Evolutionary conservation across 2,888 invertebrate species (phyloP).

Genomic region (Drosophila subsilvestris): DNA sequence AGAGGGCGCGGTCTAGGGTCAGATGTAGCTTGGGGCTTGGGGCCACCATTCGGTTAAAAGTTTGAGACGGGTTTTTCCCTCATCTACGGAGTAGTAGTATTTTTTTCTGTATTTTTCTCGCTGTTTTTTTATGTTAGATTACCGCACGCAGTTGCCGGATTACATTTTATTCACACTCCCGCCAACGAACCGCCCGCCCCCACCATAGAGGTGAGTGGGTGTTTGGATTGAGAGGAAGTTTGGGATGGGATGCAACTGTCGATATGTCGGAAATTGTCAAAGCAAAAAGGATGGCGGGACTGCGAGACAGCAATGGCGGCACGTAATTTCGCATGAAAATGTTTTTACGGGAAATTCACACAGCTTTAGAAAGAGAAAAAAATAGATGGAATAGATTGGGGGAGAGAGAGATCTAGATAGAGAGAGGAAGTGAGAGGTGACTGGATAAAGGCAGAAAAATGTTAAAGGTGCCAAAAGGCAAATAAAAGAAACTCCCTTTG

Average conservation of each 20-base stretch:
- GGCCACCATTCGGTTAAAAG: conserved; percentile 57
- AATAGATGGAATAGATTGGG: not conserved
- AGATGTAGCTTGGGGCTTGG: conserved; percentile 1
- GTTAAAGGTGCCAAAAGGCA: not conserved
- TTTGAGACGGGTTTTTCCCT: conserved; percentile 43
- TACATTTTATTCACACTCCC: conserved; percentile 65
- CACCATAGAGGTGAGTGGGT: not conserved
- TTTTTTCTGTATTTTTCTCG: conserved; percentile 23
- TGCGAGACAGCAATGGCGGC: conserved; percentile 40
- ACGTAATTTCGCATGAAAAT: conserved; percentile 65
- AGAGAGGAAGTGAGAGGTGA: not conserved
- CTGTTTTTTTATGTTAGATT: conserved; percentile 28
- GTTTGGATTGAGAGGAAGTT: conserved; percentile 11
- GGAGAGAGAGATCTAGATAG: not conserved
- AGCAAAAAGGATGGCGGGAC: conserved; percentile 40
- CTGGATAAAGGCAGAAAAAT: no score
- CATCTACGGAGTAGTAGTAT: not conserved
- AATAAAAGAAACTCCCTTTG: not conserved
- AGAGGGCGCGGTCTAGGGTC: not conserved
- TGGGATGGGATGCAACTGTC: conserved; percentile 55
- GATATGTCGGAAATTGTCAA: conserved; percentile 76
- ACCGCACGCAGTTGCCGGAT: conserved; percentile 65
- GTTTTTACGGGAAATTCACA: conserved; percentile 31
- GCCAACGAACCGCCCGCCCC: not conserved
- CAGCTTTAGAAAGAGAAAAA: not conserved